Evolutionary conservation across 2,888 invertebrate genomes (phyloP), one percentile per base, ranked within the genome.

Genomic region (Azorinus chamasolen): DNA sequence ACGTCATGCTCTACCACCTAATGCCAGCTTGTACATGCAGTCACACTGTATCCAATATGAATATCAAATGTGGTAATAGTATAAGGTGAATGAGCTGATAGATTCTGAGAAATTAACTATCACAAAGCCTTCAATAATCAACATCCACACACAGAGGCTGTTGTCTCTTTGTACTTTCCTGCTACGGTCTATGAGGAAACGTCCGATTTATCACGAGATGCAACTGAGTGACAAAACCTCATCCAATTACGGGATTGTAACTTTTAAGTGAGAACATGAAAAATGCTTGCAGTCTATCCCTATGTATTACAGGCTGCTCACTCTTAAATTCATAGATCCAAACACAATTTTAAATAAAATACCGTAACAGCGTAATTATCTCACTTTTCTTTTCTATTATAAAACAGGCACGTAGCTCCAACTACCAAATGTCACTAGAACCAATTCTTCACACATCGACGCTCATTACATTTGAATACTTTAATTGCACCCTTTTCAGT

Each of bases 171-270:
- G 32, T 32, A 32, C 32, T 32, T 32, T 32, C 32, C 32, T 32
- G 32, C 5, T 32, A 32, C 32, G 32, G 27, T 46, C 46, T 46
- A 58, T 45, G 59, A 25, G 59, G 18, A 45, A 46, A 45, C 24
- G 16, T 32, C 59, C 27, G 45, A 59, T 59, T 59, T 46, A 59
- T 58, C 32, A 25, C 18, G 25, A 59, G n/a, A 54, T n/a, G 39
- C 18, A 18, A 18, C 24, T 27, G 59, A 64, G 68, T 75, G 79
- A 68, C 68, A 72, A 53, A 72, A 62, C 54, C 54, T 64, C 68
- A 68, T 79, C 68, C 71, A 75, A 79, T 79, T 79, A 79, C 57
- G 14, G 51, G 55, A 59, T 71, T 69, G 43, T 55, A 61, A 71
- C 61, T 57, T 50, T 71, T 20, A 55, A 71, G 70, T 50, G 62